These are phyloP conservation scores for Cyclina sinensis DNA, from an alignment of 1,140 invertebrate genomes.

Conservation along the genomic window DNA sequence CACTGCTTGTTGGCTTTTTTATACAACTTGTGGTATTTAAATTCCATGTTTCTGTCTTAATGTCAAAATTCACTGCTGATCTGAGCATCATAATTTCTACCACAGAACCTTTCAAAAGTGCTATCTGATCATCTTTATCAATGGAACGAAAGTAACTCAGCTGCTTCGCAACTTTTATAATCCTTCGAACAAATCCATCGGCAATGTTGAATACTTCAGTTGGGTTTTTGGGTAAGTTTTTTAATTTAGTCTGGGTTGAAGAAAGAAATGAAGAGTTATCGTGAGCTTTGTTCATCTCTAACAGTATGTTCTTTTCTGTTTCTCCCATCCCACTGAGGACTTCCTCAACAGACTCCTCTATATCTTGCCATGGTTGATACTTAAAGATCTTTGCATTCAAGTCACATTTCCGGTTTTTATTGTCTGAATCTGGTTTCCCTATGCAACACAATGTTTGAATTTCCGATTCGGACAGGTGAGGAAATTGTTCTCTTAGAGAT, in stretches of 20 bases:
- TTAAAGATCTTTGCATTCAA: not conserved
- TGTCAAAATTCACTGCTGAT: slow-evolving; percentile 83
- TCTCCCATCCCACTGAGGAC: slow-evolving; percentile 67
- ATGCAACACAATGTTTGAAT: slow-evolving; percentile 21
- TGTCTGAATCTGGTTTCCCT: not conserved
- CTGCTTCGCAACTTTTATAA: slow-evolving; percentile 84
- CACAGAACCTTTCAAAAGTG: slow-evolving; percentile 83
- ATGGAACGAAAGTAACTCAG: slow-evolving; percentile 79
- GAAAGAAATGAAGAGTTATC: slow-evolving; percentile 77
- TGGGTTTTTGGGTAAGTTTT: slow-evolving; percentile 74
- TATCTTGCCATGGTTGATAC: slow-evolving; percentile 72
- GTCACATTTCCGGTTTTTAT: not conserved
- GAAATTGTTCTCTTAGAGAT: slow-evolving; percentile 39
- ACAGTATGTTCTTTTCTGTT: slow-evolving; percentile 70
- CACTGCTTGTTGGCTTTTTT: not conserved
- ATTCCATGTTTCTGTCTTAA: slow-evolving; percentile 80
- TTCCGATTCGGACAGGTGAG: slow-evolving; percentile 47
- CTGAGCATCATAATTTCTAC: slow-evolving; percentile 84
- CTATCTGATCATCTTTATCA: slow-evolving; percentile 82
- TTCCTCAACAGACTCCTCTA: slow-evolving; percentile 63
- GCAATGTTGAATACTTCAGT: slow-evolving; percentile 84
- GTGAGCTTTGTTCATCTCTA: slow-evolving; percentile 77
- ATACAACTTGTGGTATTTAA: slow-evolving; percentile 79
- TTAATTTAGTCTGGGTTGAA: slow-evolving; percentile 72
- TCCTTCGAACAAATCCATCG: slow-evolving; percentile 81